These are phyloP conservation scores for Didymodactylos carnosus DNA, from an alignment of 2,888 invertebrate genomes.

Conservation along the genomic window DNA sequence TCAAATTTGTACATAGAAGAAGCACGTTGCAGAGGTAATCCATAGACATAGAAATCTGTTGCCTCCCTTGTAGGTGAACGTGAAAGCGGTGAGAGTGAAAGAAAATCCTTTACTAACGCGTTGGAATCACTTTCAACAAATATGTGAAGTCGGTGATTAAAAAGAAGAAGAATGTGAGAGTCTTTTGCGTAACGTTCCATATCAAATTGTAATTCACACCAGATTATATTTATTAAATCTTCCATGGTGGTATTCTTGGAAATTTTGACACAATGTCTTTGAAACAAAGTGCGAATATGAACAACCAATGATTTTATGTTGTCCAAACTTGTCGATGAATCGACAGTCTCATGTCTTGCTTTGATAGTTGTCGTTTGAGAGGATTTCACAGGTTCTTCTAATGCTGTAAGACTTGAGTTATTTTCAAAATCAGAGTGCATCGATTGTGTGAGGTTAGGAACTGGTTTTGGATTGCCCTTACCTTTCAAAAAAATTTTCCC, in stretches of 20 bases:
- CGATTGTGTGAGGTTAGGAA: too few relatives aligned
- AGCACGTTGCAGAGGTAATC: neutral
- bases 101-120: neutral
- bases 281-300: neutral
- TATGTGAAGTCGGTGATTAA: neutral
- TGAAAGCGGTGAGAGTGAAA: neutral
- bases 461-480: too few relatives aligned
- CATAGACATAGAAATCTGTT: neutral
- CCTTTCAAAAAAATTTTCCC: too few relatives aligned
- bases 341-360: neutral
- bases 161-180: neutral
- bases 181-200: neutral
- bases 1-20: neutral
- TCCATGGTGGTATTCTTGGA: neutral
- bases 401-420: too few relatives aligned
- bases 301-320: neutral
- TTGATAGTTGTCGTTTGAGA: too few relatives aligned
- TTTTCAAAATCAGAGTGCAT: too few relatives aligned
- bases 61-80: too few relatives aligned
- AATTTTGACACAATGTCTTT: neutral
- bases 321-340: neutral
- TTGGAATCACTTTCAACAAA: neutral
- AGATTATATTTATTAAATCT: neutral
- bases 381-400: too few relatives aligned
- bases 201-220: neutral